Evolutionary conservation across 2,797 vertebrate species (phyloP).

Genomic region (Tympanoctomys barrerae): DNA sequence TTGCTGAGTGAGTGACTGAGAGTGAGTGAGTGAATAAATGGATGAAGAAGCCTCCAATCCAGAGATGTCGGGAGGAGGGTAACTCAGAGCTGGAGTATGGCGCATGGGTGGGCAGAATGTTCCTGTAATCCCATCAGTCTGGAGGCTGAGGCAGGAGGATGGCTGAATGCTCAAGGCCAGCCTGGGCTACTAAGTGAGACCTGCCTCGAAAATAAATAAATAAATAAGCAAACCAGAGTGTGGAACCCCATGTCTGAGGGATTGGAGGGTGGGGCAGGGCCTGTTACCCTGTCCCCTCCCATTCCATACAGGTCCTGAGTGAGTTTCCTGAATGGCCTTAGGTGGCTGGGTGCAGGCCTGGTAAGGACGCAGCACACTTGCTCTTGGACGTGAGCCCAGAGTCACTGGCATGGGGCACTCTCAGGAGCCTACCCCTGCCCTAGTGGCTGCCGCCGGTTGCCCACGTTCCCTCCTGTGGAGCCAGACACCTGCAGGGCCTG

Average conservation of each 20-base stretch:
- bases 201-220: too few species aligned
- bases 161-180: too few species aligned
- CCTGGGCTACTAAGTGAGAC: too few species aligned
- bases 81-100: rapidly evolving
- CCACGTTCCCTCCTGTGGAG: not conserved
- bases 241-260: not conserved
- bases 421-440: not conserved
- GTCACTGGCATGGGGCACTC: not conserved
- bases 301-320: too few species aligned
- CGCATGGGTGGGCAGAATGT: not conserved
- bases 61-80: not conserved
- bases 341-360: not conserved
- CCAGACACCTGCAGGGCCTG: rapidly evolving
- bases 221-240: too few species aligned
- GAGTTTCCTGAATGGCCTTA: too few species aligned
- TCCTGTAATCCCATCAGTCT: too few species aligned
- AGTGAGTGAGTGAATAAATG: not conserved
- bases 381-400: not conserved
- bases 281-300: rapidly evolving
- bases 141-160: too few species aligned
- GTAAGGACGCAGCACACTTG: rapidly evolving
- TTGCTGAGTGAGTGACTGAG: not conserved
- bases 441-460: rapidly evolving
- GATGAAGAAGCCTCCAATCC: rapidly evolving
- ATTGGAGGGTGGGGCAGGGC: rapidly evolving